Base-by-base conservation (phyloP, 2,797 vertebrate species). In the Epinephelus coioides region DNA sequence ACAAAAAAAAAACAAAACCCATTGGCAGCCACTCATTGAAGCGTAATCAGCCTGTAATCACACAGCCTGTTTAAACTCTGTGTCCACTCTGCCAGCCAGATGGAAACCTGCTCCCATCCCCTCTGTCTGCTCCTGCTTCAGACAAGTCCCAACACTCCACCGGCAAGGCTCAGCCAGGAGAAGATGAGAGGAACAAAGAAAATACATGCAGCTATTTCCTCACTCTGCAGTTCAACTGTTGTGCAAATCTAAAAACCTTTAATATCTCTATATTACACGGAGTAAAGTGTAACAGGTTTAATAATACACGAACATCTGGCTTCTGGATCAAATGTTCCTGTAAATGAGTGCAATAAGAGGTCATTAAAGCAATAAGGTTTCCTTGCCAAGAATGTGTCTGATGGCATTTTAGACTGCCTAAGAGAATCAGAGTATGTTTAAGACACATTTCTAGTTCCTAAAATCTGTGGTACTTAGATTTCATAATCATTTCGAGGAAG, bases 91-190 rank as follows among this genome's bases (percentile, higher is more conserved):
- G 6, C 66, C 55, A 55, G 69, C 75, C 50, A 61, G 43, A 67
- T 59, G 14, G 51, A 78, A 81, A 76, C 43, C 49, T 59, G 44
- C 30, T 66, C 47, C 65, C 63, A 61, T 79, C 69, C 10, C 21
- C 40, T 30, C 50, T 2, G 38, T 70, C 77, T 77, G 56, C 61
- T 69, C 68, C 60, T 65, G 46, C 63, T 23, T 66, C 51, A 59
- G 69, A 78, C 81, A 78, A 77, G 86, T 86, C 69, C 74, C 54
- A 85, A 83, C 89, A 78, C 68, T 61, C 9, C 76, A 62, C 63
- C 10, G 0, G 11, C 51, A 63, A 30, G 13, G 17, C 51, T 54
- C 9, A 0, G 12, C 62, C n/a, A 25, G 13, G 23, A 63, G 67
- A 44, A 27, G 46, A 70, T 0, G 1, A 69, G 57, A 15, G 23